Base-by-base conservation (phyloP, 2,888 invertebrate genomes). In the Polydrusus tereticollis region DNA sequence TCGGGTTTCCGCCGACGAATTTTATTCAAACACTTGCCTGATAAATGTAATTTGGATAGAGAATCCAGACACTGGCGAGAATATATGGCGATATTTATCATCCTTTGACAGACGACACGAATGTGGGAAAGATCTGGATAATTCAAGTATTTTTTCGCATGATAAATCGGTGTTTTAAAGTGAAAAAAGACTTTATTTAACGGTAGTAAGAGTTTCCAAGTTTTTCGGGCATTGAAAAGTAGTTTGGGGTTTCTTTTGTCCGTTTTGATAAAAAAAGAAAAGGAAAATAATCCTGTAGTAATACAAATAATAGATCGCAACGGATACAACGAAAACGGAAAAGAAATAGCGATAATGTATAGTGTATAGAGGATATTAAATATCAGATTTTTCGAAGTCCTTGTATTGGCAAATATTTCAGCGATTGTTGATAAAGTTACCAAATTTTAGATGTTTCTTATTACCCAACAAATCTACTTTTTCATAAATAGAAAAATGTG, bases 21-120 rank as follows among this genome's bases (percentile, higher is more conserved):
- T 72, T 72, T 72, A 69, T 68, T 72, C 72, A 64, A 72, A 72
- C 68, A 67, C 66, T 67, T 67, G 60, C 57, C 67, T 67, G 72
- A 72, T 72, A 72, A 72, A 72, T 72, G 72, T 68, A 68, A 72
- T 72, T 68, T 72, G 72, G 68, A 72, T 72, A 72, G 69, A 72
- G 72, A 72, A 68, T 63, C 59, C 72, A 59, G 57, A 63, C 29
- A 21, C 62, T 38, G 67, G 63, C 62, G 62, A 59, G 47, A 29
- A 64, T 64, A 64, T 67, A 72, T 72, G 52, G 52, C 43, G 26
- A 52, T 64, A 71, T 72, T 72, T 72, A 72, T 72, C 72, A 72
- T 72, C 29, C 62, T 64, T 72, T 68, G 72, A 68, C 68, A 68
- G 64, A 64, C 64, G 72, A 68, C 67, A 64, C 63, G 64, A 64